Base-by-base conservation (phyloP, 2,888 invertebrate genomes). In the Asteroscopus sphinx region DNA sequence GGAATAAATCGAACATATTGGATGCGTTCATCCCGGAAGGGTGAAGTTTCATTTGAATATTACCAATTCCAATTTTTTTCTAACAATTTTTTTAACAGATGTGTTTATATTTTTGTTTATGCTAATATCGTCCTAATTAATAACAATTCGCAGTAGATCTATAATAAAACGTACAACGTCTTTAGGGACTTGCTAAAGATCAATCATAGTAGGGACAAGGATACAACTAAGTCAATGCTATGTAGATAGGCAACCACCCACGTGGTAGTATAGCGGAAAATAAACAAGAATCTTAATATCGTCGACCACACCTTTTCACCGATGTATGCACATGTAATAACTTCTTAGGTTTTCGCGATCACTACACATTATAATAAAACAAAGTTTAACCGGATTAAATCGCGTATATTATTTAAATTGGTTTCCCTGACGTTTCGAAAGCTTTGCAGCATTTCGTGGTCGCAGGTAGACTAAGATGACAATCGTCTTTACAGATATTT, bases 201-300 rank as follows among this genome's bases (percentile, higher is more conserved):
- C 61, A 41, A 68, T 75, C 75, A 64, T 2, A 32, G 16, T 42
- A 56, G 40, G 53, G 54, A 49, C 68, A 59, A 49, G 13, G 15
- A 32, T 57, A 61, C 62, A 61, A 53, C 42, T 61, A 62, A 53
- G 68, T 61, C 46, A 62, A 64, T 59, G 26, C 25, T 40, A 55
- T 46, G 49, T 42, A 53, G 49, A 63, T 53, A 57, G 28, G 46
- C n/a, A 46, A 13, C 67, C 63, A 63, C 71, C 45, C 56, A 59
- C 68, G 46, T 33, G 36, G 36, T 21, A 13, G 28, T 54, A 44
- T 49, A 54, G 44, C 49, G 28, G 33, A 49, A 41, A 57, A 52
- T 56, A 45, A 49, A 61, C 55, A 33, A 57, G 39, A 35, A 52
- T 58, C 44, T 37, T 48, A 68, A 47, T 56, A 51, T 57, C 41